Base-by-base conservation (phyloP, 2,888 invertebrate species). In the Coleophora deauratella region DNA sequence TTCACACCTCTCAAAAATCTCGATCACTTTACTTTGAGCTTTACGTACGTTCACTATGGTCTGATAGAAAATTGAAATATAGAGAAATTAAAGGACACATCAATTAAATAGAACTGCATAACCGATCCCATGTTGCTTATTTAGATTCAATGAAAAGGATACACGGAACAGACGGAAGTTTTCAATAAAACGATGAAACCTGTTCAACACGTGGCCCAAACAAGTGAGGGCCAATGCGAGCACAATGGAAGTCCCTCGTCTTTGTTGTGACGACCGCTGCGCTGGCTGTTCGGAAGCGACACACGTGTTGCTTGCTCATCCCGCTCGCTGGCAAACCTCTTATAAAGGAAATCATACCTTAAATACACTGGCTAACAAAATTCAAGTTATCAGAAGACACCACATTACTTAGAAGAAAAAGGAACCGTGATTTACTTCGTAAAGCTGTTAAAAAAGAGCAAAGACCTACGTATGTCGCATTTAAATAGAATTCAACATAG, bases 191-290 rank as follows among this genome's bases (percentile, higher is more conserved):
- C 13, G 37, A 57, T 52, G 52, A 70, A 81, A 78, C 73, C 70
- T 76, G 79, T 73, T 73, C 55, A 68, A 73, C 80, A 81, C 77
- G 79, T 80, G 81, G 72, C 61, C 57, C 55, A 59, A n/a, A 57
- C 63, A 57, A 62, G 40, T 49, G 45, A 54, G 62, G 68, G 66
- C 34, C 27, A 50, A 55, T 21, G 21, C 52, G 52, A 62, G 65
- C 55, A 79, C 78, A 81, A 80, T 77, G 65, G 66, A 63, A 48
- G 66, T 67, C 72, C 70, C 71, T 68, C 60, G 70, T 67, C 74
- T 72, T 79, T 75, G 75, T 74, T 73, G 68, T 72, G 71, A 69
- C 65, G 69, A 60, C 58, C 62, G 62, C 58, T 6, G 21, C 21
- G 21, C 66, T 65, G 59, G 68, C 67, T 70, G 71, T 58, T 67